phyloP scores from a whole-genome alignment of 2,888 invertebrate species.

The Rhingia campestris region DNA sequence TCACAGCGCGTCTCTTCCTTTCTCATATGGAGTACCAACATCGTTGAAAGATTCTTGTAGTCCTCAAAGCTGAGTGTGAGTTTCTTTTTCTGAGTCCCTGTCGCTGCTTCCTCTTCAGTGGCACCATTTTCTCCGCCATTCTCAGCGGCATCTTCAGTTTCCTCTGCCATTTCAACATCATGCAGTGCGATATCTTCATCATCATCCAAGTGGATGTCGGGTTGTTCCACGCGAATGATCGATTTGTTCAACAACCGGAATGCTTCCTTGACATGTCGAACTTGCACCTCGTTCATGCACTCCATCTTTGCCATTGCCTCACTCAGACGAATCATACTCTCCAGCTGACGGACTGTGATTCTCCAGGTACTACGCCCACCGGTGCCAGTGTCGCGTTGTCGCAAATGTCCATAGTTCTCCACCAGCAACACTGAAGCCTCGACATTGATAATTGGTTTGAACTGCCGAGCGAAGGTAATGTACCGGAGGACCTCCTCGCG shows the following conservation, averaged over 20 bases:
- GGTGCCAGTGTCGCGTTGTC: slow-evolving; percentile 91
- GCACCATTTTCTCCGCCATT: slow-evolving; percentile 76
- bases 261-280: slow-evolving; percentile 95
- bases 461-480: slow-evolving; percentile 97
- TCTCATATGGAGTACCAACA: slow-evolving; percentile 95
- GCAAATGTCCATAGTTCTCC: slow-evolving; percentile 92
- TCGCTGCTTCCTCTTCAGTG: slow-evolving; percentile 51
- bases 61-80: slow-evolving; percentile 94
- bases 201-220: slow-evolving; percentile 96
- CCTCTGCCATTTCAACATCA: slow-evolving; percentile 85
- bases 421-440: slow-evolving; percentile 93
- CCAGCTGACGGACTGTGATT: slow-evolving; percentile 97
- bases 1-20: slow-evolving; percentile 90
- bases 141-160: slow-evolving; percentile 81
- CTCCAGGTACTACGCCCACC: slow-evolving; percentile 92
- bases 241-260: slow-evolving; percentile 96
- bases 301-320: slow-evolving; percentile 98
- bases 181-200: slow-evolving; percentile 86
- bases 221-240: slow-evolving; percentile 98
- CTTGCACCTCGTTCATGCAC: slow-evolving; percentile 94
- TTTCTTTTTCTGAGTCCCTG: slow-evolving; percentile 86
- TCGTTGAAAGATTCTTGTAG: slow-evolving; percentile 95
- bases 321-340: slow-evolving; percentile 96
- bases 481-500: slow-evolving; percentile 96
- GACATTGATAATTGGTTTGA: slow-evolving; percentile 93